These are phyloP conservation scores for Vanessa atalanta DNA, from an alignment of 1,140 invertebrate species.

Conservation along the genomic window DNA sequence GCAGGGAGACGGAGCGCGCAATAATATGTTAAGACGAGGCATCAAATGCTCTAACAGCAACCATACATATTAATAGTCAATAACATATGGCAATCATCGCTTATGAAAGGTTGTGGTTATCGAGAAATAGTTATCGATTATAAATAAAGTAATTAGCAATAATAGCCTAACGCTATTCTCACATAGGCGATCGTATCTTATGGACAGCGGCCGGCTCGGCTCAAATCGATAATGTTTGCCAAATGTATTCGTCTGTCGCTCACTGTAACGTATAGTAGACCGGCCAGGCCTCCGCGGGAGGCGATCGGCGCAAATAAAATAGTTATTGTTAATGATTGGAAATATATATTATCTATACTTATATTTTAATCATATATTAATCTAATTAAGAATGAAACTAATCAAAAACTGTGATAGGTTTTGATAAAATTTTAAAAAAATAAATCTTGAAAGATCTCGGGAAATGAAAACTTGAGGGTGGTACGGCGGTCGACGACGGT, in stretches of 20 bases:
- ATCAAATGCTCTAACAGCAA: slow-evolving; percentile 68
- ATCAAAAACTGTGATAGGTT: slow-evolving; percentile 81
- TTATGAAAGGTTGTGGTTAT: slow-evolving; percentile 81
- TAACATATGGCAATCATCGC: slow-evolving; percentile 75
- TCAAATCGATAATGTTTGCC: slow-evolving; percentile 55
- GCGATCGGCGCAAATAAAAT: slow-evolving; percentile 66
- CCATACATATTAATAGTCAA: slow-evolving; percentile 78
- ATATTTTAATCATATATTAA: slow-evolving; percentile 81
- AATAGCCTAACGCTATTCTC: slow-evolving; percentile 77
- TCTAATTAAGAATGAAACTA: slow-evolving; percentile 79
- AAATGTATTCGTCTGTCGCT: slow-evolving; percentile 51
- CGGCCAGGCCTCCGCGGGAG: slow-evolving; percentile 43
- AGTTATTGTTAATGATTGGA: slow-evolving; percentile 80
- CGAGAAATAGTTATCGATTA: slow-evolving; percentile 78
- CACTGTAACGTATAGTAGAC: slow-evolving; percentile 33
- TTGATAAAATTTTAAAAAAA: slow-evolving; percentile 81
- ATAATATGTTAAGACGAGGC: slow-evolving; percentile 69
- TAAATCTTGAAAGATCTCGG: slow-evolving; percentile 55
- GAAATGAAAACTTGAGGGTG: slow-evolving; percentile 33
- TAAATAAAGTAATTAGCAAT: slow-evolving; percentile 78
- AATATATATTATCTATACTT: slow-evolving; percentile 81
- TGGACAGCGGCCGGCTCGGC: slow-evolving; percentile 47
- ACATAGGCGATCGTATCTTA: slow-evolving; percentile 72
- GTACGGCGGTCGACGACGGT: background rate
- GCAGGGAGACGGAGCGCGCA: slow-evolving; percentile 57